Evolutionary conservation across 1,140 invertebrate genomes (phyloP).

Genomic region (Heliconius eleuchia): DNA sequence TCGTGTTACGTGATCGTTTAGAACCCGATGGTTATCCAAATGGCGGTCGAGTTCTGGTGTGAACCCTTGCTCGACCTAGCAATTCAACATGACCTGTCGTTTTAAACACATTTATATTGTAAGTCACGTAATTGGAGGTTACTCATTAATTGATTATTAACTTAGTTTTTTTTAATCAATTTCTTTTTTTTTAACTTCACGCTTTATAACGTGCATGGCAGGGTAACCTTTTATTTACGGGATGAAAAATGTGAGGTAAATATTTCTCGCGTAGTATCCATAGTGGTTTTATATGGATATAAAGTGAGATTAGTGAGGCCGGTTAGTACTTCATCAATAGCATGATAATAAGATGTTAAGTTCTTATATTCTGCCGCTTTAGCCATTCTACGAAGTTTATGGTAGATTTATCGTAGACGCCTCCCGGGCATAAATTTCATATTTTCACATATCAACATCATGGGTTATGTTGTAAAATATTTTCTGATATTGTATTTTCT

Average conservation of each 20-base stretch:
- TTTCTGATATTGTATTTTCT: slow-evolving; percentile 7
- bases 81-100: slow-evolving; percentile 38
- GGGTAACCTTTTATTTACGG: background rate
- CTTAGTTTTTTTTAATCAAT: too few species aligned
- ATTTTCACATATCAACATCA: slow-evolving; percentile 6
- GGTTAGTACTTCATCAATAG: slow-evolving; percentile 14
- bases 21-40: slow-evolving; percentile 72
- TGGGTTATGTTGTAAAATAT: background rate
- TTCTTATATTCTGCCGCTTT: background rate
- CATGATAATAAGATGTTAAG: background rate
- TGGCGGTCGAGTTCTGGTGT: slow-evolving; percentile 54
- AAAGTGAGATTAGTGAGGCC: background rate
- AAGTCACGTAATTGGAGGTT: slow-evolving; percentile 22
- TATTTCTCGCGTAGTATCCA: background rate
- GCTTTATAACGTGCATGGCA: too few species aligned
- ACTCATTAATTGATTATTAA: background rate
- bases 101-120: slow-evolving; percentile 37
- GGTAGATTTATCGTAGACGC: background rate
- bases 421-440: background rate
- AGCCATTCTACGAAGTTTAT: background rate
- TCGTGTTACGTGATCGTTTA: slow-evolving; percentile 68
- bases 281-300: slow-evolving; percentile 1
- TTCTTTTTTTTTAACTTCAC: too few species aligned
- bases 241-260: background rate
- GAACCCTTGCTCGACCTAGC: slow-evolving; percentile 63